Percentiles rank a stretch among this genome's conserved stretches.
These are phyloP conservation scores for Merops nubicus DNA, from an alignment of 2,113 vertebrate genomes.

Conservation along the genomic window DNA sequence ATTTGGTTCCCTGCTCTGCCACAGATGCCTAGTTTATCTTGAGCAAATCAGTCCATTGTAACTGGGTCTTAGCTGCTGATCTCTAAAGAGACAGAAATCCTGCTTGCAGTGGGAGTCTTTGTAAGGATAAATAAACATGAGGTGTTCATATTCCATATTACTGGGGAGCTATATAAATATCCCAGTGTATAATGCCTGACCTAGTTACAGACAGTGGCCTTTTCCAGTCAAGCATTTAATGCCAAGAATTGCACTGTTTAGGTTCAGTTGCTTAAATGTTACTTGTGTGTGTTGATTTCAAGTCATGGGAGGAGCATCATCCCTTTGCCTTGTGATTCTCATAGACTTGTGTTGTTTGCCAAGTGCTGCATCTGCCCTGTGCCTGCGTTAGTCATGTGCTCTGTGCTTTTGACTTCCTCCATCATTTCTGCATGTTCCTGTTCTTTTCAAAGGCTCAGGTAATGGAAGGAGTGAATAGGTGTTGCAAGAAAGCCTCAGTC, in stretches of 20 bases:
- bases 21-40: background rate
- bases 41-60: background rate
- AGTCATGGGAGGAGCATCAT: background rate
- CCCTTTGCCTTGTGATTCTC: background rate
- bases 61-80: background rate
- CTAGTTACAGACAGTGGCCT: slow-evolving; percentile 20
- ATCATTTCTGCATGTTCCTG: background rate
- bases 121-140: background rate
- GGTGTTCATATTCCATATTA: background rate
- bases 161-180: slow-evolving; percentile 51
- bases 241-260: slow-evolving; percentile 44
- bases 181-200: slow-evolving; percentile 23
- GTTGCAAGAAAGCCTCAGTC: background rate
- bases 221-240: slow-evolving; percentile 43
- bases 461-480: background rate
- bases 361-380: background rate
- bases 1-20: background rate
- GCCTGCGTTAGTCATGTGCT: background rate
- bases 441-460: background rate
- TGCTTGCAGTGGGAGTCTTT: background rate
- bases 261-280: slow-evolving; percentile 49
- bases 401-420: background rate
- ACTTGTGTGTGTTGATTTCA: background rate
- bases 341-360: background rate
- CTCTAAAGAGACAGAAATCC: background rate